phyloP scores from a whole-genome alignment of 2,797 vertebrate genomes.

The Gymnothorax reevesii region DNA sequence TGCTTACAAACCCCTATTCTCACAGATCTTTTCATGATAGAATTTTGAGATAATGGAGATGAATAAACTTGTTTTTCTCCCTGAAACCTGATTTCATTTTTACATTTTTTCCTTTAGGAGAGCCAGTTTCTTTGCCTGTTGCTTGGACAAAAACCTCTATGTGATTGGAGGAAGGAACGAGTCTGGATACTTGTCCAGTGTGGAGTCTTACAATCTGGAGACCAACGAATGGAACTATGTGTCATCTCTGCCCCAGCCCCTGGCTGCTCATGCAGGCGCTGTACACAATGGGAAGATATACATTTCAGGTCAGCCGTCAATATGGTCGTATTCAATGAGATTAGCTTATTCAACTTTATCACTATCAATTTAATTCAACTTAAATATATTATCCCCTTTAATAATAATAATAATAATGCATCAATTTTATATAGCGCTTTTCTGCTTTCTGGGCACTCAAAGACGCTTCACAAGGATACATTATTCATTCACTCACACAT shows the following conservation, averaged over 20 bases:
- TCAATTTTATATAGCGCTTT: too few species aligned
- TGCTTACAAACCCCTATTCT: too few species aligned
- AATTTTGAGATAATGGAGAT: too few species aligned
- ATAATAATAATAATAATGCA: too few species aligned
- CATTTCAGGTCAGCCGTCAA: slow-evolving; percentile 86
- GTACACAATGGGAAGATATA: slow-evolving; percentile 98
- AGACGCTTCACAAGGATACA: too few species aligned
- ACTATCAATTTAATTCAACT: not conserved
- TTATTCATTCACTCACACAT: too few species aligned
- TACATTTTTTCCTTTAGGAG: slow-evolving; percentile 74
- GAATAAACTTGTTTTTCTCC: too few species aligned
- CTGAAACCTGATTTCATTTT: not conserved
- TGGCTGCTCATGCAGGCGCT: slow-evolving; percentile 94
- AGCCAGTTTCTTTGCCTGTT: slow-evolving; percentile 98
- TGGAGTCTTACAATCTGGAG: slow-evolving; percentile 97
- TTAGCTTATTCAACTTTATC: not conserved
- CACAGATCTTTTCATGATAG: too few species aligned
- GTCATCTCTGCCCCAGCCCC: slow-evolving; percentile 90
- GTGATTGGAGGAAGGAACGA: slow-evolving; percentile 97
- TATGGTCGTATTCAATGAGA: not conserved
- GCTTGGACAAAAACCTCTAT: slow-evolving; percentile 94
- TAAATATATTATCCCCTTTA: not conserved
- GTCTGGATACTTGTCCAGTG: slow-evolving; percentile 94
- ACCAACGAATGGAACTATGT: slow-evolving; percentile 98
- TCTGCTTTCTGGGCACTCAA: too few species aligned